phyloP scores from a whole-genome alignment of 2,888 invertebrate species.

The Hyles lineata region DNA sequence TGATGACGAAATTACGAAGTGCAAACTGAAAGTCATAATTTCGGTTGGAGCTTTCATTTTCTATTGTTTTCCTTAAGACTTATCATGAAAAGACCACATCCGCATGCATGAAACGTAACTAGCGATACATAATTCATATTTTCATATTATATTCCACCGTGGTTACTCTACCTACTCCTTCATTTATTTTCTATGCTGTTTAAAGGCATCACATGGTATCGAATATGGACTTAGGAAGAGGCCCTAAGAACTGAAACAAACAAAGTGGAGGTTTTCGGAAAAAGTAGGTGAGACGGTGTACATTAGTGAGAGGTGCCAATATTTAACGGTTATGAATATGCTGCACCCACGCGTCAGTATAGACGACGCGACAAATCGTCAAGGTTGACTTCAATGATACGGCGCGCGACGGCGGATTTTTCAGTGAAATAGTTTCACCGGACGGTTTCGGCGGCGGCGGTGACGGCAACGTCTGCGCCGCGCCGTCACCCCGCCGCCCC shows the following conservation, averaged over 20 bases:
- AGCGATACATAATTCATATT: too few relatives aligned
- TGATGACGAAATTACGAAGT: too few relatives aligned
- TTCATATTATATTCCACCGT: background rate
- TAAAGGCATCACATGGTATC: background rate
- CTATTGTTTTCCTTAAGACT: too few relatives aligned
- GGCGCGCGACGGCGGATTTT: constrained; percentile 76
- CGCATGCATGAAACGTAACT: too few relatives aligned
- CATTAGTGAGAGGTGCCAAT: constrained; percentile 64
- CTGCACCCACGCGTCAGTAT: constrained; percentile 75
- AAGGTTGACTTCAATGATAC: constrained; percentile 81
- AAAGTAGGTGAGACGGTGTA: constrained; percentile 30
- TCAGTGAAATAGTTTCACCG: constrained; percentile 83
- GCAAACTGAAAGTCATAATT: too few relatives aligned
- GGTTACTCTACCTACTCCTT: background rate
- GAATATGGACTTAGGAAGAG: background rate
- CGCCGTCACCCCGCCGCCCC: constrained; percentile 65
- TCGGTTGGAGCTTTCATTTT: too few relatives aligned
- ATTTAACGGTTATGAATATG: constrained; percentile 75
- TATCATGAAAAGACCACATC: too few relatives aligned
- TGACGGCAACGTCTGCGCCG: constrained; percentile 83
- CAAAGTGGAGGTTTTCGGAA: constrained; percentile 25
- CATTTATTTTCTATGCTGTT: background rate
- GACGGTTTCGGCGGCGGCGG: constrained; percentile 66
- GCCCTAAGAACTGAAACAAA: constrained; percentile 25
- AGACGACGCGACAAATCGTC: constrained; percentile 81